Conservation (phyloP, 1,140 invertebrate genomes). For the Trichonephila inaurata region DNA sequence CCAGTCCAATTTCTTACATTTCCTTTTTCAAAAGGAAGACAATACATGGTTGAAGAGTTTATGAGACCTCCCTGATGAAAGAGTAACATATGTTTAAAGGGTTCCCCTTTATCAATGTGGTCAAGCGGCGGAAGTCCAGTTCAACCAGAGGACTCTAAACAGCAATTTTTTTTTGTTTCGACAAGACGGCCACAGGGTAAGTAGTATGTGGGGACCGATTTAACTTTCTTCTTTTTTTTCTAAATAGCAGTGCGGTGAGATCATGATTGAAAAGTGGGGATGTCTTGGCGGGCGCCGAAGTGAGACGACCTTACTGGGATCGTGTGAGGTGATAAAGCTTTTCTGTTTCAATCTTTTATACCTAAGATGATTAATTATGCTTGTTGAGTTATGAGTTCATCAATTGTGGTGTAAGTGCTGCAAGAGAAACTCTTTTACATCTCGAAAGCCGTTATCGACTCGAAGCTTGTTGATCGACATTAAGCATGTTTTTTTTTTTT, state of each 20-base stretch:
- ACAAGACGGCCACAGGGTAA: constrained; percentile 7
- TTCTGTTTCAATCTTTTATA: too few species aligned
- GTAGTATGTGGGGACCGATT: neutral
- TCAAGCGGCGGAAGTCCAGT: constrained; percentile 33
- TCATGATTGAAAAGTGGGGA: neutral
- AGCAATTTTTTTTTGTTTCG: constrained; percentile 10
- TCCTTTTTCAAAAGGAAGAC: neutral
- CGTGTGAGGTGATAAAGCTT: neutral
- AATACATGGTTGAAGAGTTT: neutral
- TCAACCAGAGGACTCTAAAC: neutral
- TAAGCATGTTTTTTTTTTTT: too few species aligned
- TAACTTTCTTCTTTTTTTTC: neutral
- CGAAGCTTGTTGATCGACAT: too few species aligned
- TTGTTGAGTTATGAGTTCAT: neutral
- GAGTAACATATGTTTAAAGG: constrained; percentile 18
- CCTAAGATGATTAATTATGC: too few species aligned
- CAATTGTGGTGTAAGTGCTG: neutral
- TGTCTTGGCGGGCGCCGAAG: constrained; percentile 33
- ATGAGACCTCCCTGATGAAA: constrained; percentile 34
- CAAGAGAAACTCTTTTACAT: too few species aligned
- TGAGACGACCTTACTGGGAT: constrained; percentile 17
- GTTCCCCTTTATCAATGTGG: constrained; percentile 37
- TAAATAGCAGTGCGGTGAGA: constrained; percentile 43
- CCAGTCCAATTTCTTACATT: neutral
- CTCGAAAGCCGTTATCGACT: too few species aligned